phyloP scores from a whole-genome alignment of 2,797 vertebrate species.

The Orientallactaga sibirica region DNA sequence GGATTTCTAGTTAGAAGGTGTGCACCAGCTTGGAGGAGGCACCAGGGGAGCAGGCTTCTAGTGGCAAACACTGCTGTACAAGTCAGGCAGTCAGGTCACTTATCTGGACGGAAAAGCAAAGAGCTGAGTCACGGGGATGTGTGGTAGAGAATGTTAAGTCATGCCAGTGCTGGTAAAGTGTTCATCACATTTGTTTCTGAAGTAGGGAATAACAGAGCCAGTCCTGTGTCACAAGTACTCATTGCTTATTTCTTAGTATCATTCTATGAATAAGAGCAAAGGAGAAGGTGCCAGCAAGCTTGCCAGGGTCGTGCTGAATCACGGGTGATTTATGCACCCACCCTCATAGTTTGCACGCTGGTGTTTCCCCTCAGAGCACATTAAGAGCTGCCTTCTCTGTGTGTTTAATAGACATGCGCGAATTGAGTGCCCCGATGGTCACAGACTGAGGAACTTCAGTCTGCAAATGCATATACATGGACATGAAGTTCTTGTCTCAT shows the following conservation, averaged over 20 bases:
- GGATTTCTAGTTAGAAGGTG: not conserved
- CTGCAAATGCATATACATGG: not conserved
- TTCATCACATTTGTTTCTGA: slow-evolving; percentile 7
- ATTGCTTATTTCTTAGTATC: slow-evolving; percentile 65
- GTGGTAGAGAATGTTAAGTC: slow-evolving; percentile 73
- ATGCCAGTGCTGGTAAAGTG: slow-evolving; percentile 48
- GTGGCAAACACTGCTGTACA: not conserved
- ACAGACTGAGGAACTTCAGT: not conserved
- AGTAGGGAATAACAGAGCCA: slow-evolving; percentile 71
- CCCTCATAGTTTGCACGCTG: not conserved
- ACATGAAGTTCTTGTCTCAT: not conserved
- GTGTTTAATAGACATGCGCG: slow-evolving; percentile 36
- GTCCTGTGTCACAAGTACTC: slow-evolving; percentile 23
- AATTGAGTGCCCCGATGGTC: not conserved
- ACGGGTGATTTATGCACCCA: slow-evolving; percentile 57
- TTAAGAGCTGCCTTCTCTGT: slow-evolving; percentile 12
- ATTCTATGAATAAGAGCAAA: slow-evolving; percentile 68
- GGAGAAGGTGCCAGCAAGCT: slow-evolving; percentile 67
- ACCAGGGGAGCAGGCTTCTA: rapidly evolving
- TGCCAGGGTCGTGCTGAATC: slow-evolving; percentile 76
- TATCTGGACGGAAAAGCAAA: slow-evolving; percentile 60
- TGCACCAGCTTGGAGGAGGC: not conserved
- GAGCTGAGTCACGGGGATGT: slow-evolving; percentile 71
- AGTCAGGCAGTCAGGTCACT: not conserved
- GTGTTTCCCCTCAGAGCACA: slow-evolving; percentile 65